Evolutionary conservation across 2,888 invertebrate species (phyloP).

Genomic region (Andrena dorsata): DNA sequence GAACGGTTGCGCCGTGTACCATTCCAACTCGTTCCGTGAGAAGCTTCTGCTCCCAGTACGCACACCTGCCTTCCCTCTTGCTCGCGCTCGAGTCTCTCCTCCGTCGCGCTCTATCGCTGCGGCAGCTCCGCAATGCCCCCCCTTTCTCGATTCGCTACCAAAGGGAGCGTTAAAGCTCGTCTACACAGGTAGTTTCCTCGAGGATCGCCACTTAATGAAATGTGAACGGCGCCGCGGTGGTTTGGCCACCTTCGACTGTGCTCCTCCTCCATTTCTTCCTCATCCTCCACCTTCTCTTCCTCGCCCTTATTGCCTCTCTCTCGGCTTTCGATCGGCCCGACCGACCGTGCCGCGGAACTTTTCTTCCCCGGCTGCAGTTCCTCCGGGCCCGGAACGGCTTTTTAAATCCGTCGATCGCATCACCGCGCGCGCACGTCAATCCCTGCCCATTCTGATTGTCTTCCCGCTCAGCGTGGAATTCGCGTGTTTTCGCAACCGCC

Average conservation of each 20-base stretch:
- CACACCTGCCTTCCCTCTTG: conserved; percentile 35
- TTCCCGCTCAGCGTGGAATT: background rate
- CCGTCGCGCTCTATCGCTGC: conserved; percentile 13
- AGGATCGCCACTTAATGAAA: conserved; percentile 67
- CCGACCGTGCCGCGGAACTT: background rate
- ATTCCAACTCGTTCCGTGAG: conserved; percentile 65
- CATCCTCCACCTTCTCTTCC: conserved; percentile 47
- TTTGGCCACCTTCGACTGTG: conserved; percentile 55
- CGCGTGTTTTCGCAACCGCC: conserved; percentile 1
- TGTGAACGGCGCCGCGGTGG: conserved; percentile 63
- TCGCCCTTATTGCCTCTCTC: conserved; percentile 2
- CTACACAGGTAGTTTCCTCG: conserved; percentile 56
- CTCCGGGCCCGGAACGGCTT: background rate
- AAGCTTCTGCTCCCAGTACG: conserved; percentile 58
- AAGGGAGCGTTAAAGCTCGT: conserved; percentile 49
- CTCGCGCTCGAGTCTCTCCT: conserved; percentile 14
- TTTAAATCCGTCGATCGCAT: conserved; percentile 9
- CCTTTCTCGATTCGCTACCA: conserved; percentile 4
- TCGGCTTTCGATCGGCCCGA: background rate
- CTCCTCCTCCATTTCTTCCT: background rate
- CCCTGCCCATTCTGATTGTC: background rate
- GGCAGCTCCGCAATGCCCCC: background rate
- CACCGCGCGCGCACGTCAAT: background rate
- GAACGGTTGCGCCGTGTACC: conserved; percentile 44
- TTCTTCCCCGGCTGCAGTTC: background rate